Percentiles rank a stretch among this genome's conserved stretches.
Conservation (phyloP, 92 coral and sea anemone species). For the Siderastrea radians region DNA sequence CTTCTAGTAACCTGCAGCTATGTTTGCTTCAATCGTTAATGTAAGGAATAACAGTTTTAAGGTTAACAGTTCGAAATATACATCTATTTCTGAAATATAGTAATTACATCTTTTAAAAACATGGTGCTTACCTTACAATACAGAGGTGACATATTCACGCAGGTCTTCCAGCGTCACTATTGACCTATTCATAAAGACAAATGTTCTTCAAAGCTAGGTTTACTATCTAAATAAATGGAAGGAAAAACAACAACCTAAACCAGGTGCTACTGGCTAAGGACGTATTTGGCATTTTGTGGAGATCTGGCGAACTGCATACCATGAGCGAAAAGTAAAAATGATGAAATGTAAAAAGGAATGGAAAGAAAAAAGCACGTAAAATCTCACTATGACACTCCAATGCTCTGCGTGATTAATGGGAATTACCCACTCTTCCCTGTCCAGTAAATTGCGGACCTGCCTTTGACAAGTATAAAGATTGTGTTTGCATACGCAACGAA, state of each 20-base stretch:
- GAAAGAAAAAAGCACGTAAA: too few relatives aligned
- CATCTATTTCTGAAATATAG: too few relatives aligned
- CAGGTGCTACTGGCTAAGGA: background rate
- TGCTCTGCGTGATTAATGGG: background rate
- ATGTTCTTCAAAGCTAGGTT: background rate
- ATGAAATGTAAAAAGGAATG: background rate
- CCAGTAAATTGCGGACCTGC: background rate
- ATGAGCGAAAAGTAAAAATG: background rate
- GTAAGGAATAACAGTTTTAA: too few relatives aligned
- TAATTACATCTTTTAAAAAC: too few relatives aligned
- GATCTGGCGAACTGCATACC: background rate
- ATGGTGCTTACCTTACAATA: constrained; percentile 3
- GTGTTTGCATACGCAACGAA: background rate
- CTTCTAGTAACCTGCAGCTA: too few relatives aligned
- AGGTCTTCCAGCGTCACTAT: background rate
- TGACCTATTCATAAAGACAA: background rate
- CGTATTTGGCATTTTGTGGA: background rate
- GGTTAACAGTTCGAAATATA: too few relatives aligned
- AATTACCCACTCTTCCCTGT: constrained; percentile 1
- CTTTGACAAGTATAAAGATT: background rate
- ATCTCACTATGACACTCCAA: background rate
- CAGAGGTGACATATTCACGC: background rate
- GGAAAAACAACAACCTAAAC: too few relatives aligned
- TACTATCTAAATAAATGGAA: background rate
- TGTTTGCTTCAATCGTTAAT: too few relatives aligned